Evolutionary conservation across 2,888 invertebrate species (phyloP).

Genomic region (Halictus ligatus): DNA sequence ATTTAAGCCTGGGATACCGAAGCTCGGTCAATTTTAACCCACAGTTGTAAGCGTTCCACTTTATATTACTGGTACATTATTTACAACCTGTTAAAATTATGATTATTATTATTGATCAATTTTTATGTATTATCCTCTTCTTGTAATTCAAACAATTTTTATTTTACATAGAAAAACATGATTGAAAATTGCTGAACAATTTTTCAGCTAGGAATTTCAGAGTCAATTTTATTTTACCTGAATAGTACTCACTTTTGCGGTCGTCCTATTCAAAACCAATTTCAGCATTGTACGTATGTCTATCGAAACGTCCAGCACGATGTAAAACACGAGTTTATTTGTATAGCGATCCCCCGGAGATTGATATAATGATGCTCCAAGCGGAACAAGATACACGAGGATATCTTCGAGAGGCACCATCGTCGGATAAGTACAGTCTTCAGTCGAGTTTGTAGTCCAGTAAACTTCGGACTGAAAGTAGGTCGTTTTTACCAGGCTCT

Average conservation of each 20-base stretch:
- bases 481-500: constrained; percentile 1
- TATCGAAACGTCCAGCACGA: not conserved
- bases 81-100: no score
- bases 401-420: no score
- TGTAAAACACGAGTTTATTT: constrained; percentile 5
- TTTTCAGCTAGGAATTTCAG: not conserved
- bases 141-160: no score
- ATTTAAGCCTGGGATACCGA: not conserved
- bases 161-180: no score
- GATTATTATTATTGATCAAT: no score
- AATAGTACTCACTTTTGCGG: not conserved
- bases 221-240: not conserved
- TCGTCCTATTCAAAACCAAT: not conserved
- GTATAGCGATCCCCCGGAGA: not conserved
- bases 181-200: not conserved
- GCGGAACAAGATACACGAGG: not conserved
- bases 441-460: not conserved
- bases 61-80: no score
- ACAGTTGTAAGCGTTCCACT: no score
- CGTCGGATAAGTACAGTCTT: constrained; percentile 9
- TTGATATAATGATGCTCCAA: constrained; percentile 7
- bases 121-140: no score
- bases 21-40: no score
- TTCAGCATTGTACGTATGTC: not conserved
- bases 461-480: constrained; percentile 3